phyloP scores from a whole-genome alignment of 30 jellyfish, hydroid and myxozoan species.

The Aurelia aurita region DNA sequence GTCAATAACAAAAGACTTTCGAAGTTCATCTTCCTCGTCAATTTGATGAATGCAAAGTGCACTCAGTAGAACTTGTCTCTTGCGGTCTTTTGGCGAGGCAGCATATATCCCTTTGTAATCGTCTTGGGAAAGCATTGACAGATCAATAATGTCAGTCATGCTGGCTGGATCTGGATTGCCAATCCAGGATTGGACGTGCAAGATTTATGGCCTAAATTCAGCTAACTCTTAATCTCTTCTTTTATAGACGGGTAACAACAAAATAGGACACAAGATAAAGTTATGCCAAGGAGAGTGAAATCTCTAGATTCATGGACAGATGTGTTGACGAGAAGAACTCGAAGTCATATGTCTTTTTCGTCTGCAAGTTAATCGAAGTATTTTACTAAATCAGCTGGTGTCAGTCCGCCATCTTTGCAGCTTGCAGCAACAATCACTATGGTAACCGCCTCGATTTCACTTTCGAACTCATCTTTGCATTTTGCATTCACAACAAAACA shows the following conservation, averaged over 20 bases:
- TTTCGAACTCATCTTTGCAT: background rate
- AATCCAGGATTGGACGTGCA: no score
- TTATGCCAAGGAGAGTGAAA: no score
- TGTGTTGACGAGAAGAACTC: no score
- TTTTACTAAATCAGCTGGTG: background rate
- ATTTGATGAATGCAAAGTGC: conserved; percentile 8
- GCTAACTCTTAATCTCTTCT: no score
- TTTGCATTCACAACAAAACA: no score
- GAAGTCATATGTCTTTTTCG: no score
- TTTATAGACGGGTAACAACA: no score
- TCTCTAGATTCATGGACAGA: no score
- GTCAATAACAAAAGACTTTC: conserved; percentile 23
- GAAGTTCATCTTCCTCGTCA: conserved; percentile 43
- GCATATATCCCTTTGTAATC: background rate
- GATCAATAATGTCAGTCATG: conserved; percentile 11
- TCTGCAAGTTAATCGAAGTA: no score
- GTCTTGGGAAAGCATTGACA: background rate
- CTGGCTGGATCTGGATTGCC: background rate
- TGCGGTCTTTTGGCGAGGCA: background rate
- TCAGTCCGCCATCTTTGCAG: no score
- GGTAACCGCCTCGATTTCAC: conserved; percentile 22
- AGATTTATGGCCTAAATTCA: no score
- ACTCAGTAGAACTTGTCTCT: background rate
- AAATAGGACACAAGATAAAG: no score
- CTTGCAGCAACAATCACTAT: background rate